Conservation (phyloP, 92 coral and sea anemone species). For the Desmophyllum pertusum region DNA sequence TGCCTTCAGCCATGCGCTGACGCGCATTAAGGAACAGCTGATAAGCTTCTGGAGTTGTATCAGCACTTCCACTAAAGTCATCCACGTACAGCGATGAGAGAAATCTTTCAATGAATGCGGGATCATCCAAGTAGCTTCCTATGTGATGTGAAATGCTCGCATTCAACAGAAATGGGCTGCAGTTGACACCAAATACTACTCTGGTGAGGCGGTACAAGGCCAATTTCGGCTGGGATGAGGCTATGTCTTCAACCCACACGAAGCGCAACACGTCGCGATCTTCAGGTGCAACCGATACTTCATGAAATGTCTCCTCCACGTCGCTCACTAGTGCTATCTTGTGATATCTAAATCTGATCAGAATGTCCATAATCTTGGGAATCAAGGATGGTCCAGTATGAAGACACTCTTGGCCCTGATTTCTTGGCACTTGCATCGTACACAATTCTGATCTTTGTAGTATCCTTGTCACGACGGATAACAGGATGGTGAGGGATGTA, state of each 20-base stretch:
- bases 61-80: slow-evolving; percentile 34
- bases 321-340: too few species aligned
- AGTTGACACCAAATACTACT: slow-evolving; percentile 36
- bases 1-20: slow-evolving; percentile 34
- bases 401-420: too few species aligned
- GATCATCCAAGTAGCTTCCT: slow-evolving; percentile 21
- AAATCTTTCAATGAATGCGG: slow-evolving; percentile 38
- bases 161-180: slow-evolving; percentile 52
- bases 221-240: background rate
- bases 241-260: slow-evolving; percentile 31
- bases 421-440: too few species aligned
- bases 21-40: slow-evolving; percentile 17
- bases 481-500: too few species aligned
- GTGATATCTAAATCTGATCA: too few species aligned
- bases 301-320: too few species aligned
- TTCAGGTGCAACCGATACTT: too few species aligned
- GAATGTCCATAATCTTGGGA: too few species aligned
- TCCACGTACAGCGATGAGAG: slow-evolving; percentile 55
- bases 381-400: too few species aligned
- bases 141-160: slow-evolving; percentile 47
- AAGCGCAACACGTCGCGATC: slow-evolving; percentile 34
- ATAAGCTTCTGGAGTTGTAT: slow-evolving; percentile 3
- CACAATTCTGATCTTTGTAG: too few species aligned
- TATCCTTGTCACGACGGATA: too few species aligned
- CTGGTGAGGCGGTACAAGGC: slow-evolving; percentile 34